Percentiles rank a stretch among this genome's conserved stretches.
phyloP scores from a whole-genome alignment of 2,888 invertebrate species.

The Agrotis clavis region DNA sequence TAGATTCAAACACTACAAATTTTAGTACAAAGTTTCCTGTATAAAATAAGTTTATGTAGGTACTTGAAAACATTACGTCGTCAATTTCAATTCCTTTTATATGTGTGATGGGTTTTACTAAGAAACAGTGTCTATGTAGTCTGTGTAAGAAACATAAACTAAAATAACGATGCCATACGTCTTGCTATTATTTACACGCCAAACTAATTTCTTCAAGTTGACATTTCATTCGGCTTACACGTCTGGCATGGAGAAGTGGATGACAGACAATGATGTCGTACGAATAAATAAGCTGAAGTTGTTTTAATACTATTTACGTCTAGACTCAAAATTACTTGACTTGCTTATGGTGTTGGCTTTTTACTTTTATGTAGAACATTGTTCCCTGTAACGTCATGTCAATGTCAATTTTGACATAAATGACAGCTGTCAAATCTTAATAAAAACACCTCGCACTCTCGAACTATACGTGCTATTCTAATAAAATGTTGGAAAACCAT shows the following conservation, averaged over 20 bases:
- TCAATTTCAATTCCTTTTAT: neutral
- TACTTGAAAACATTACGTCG: too few relatives aligned
- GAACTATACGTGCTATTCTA: too few relatives aligned
- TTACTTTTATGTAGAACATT: too few relatives aligned
- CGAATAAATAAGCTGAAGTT: constrained; percentile 18
- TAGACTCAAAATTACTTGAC: neutral
- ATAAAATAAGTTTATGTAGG: too few relatives aligned
- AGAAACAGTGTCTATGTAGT: too few relatives aligned
- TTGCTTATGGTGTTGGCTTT: neutral
- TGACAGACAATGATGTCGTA: constrained; percentile 14
- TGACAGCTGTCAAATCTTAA: too few relatives aligned
- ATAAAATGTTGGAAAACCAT: too few relatives aligned
- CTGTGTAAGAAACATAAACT: neutral
- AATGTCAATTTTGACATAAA: too few relatives aligned
- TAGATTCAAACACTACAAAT: neutral
- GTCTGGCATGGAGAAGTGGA: neutral
- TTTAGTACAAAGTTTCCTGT: too few relatives aligned
- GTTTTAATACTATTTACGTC: neutral
- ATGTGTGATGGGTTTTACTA: too few relatives aligned
- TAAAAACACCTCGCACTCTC: too few relatives aligned
- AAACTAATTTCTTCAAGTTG: neutral
- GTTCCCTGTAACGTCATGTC: too few relatives aligned
- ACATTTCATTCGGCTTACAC: neutral
- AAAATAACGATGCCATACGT: neutral
- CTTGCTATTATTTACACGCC: neutral